phyloP scores from a whole-genome alignment of 2,888 invertebrate genomes.

The Pheosia tremula region DNA sequence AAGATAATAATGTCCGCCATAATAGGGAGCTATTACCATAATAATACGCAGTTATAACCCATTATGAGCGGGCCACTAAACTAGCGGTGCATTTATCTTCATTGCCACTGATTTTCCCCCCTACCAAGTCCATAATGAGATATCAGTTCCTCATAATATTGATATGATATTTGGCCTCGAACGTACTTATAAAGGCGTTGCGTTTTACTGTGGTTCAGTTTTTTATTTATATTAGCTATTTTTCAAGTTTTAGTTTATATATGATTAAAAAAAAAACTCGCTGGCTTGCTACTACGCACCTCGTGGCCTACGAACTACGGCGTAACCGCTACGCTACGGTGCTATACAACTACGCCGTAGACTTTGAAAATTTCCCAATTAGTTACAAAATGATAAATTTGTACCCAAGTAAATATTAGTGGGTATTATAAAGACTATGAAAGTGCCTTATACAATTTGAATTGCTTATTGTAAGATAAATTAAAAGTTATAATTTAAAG shows the following conservation, averaged over 20 bases:
- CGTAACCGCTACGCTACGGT: constrained; percentile 12
- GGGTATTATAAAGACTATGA: constrained; percentile 15
- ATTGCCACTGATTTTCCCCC: background rate
- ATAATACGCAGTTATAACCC: constrained; percentile 52
- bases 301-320: background rate
- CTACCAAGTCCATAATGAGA: background rate
- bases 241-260: too few relatives aligned
- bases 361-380: constrained; percentile 24
- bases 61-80: constrained; percentile 21
- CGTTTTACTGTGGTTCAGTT: too few relatives aligned
- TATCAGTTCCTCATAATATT: background rate
- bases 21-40: constrained; percentile 58
- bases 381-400: constrained; percentile 25
- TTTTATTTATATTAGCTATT: too few relatives aligned
- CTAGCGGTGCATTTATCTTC: background rate
- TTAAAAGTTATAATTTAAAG: background rate
- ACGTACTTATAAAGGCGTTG: too few relatives aligned
- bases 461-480: constrained; percentile 18
- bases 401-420: constrained; percentile 26
- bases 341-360: constrained; percentile 23
- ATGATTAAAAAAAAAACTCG: background rate
- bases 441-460: constrained; percentile 13
- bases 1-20: constrained; percentile 57
- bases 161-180: too few relatives aligned
- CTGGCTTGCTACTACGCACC: background rate